These are phyloP conservation scores for Busseola fusca DNA, from an alignment of 2,888 invertebrate genomes.

Conservation along the genomic window DNA sequence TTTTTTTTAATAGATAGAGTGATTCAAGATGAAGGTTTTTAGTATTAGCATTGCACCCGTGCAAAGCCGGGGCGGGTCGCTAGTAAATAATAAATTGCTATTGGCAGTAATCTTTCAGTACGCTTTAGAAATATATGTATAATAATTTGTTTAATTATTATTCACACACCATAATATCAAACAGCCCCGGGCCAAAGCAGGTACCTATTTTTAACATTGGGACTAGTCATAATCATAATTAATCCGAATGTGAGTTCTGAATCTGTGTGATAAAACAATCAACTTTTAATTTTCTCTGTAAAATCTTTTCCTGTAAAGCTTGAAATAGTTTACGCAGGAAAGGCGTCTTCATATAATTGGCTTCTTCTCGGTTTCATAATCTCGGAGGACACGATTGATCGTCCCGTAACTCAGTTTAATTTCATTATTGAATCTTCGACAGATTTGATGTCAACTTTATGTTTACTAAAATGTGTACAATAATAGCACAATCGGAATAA, in stretches of 20 bases:
- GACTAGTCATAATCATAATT: background rate
- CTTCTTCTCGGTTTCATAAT: conserved; percentile 75
- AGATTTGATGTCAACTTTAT: conserved; percentile 42
- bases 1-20: too few species aligned
- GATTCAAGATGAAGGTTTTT: too few species aligned
- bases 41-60: too few species aligned
- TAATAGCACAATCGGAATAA: background rate
- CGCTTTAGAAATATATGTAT: background rate
- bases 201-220: background rate
- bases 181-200: too few species aligned
- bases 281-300: background rate
- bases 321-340: conserved; percentile 58
- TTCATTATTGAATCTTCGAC: conserved; percentile 67
- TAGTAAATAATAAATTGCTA: too few species aligned
- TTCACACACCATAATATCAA: background rate
- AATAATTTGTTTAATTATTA: too few species aligned
- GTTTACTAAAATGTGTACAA: conserved; percentile 19
- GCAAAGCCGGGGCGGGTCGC: too few species aligned
- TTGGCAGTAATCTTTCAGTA: too few species aligned
- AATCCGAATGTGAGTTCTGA: background rate
- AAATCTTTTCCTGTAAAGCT: conserved; percentile 10
- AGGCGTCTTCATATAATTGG: conserved; percentile 73
- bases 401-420: conserved; percentile 70
- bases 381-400: conserved; percentile 76
- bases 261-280: background rate